A percentile compares a stretch with the other conserved stretches of the same genome.
These are phyloP conservation scores for Drosophila varians DNA, from an alignment of 1,140 invertebrate genomes.

Conservation along the genomic window DNA sequence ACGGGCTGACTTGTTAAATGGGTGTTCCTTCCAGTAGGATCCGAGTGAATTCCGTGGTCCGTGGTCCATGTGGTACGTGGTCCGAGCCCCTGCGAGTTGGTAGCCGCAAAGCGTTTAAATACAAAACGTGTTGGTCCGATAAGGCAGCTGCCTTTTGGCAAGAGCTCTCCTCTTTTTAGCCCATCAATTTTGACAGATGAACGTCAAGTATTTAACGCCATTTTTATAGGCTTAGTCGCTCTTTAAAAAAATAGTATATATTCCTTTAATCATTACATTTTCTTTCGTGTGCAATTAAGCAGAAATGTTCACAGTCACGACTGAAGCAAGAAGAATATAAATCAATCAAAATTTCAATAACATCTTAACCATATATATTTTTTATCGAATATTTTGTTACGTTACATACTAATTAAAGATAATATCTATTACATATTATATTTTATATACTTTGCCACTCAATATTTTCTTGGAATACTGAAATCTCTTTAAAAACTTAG, in stretches of 20 bases:
- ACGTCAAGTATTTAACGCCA: conserved; percentile 59
- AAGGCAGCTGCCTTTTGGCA: conserved; percentile 23
- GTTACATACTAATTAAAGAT: too few species aligned
- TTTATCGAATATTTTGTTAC: too few species aligned
- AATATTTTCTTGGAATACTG: too few species aligned
- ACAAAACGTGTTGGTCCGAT: conserved; percentile 72
- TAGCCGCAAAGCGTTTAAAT: conserved; percentile 77
- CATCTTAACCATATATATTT: too few species aligned
- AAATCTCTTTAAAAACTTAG: too few species aligned
- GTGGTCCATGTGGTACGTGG: not conserved
- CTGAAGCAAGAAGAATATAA: conserved; percentile 76
- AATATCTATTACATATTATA: too few species aligned
- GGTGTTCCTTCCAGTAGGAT: conserved; percentile 68
- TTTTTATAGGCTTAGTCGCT: conserved; percentile 36
- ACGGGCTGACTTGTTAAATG: conserved; percentile 80
- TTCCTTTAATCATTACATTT: too few species aligned
- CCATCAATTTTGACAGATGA: conserved; percentile 70
- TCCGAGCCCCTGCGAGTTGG: conserved; percentile 45
- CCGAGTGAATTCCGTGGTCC: conserved; percentile 5
- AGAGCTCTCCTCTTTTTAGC: conserved; percentile 5
- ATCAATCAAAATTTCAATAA: too few species aligned
- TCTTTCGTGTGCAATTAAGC: too few species aligned
- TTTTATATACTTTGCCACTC: too few species aligned
- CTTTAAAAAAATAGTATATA: too few species aligned
- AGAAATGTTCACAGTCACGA: conserved; percentile 60